Base-by-base conservation (phyloP, 1,140 invertebrate genomes). In the Cylas formicarius region DNA sequence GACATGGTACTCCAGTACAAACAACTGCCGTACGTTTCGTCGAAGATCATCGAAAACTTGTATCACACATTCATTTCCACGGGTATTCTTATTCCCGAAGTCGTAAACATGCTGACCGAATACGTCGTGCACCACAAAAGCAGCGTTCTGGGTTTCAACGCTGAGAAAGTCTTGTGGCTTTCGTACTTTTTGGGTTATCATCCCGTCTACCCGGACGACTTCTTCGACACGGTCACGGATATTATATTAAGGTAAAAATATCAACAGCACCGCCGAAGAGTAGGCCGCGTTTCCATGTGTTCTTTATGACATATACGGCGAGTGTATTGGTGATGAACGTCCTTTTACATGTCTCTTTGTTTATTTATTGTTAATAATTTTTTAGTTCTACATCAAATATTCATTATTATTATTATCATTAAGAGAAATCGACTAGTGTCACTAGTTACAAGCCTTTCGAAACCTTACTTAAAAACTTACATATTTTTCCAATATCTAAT, bases 141-240 rank as follows among this genome's bases (percentile, higher is more conserved):
- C 3, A 53, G 61, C 48, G 45, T 74, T 11, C 53, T 66, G 1
- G 71, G 67, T 4, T 69, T 70, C 29, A 70, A 67, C 26, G 68
- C 65, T 7, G 69, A 71, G 45, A 72, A 69, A 55, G 54, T 74
- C 2, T 37, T 72, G 4, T 63, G 55, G n/a, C 62, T 69, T 26
- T 62, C 65, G 22, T 75, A 69, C 44, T 60, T 59, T 33, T 41
- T 72, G 6, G 72, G 70, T 17, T 72, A 72, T 48, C 52, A 59
- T 6, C 69, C 70, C 8, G 53, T 60, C n/a, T 56, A 62, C 5
- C 36, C 41, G 2, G 50, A 63, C 6, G 37, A 60, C n/a, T 56
- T 72, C 33, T 57, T 70, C 38, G 37, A 50, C 33, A 55, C 46
- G 1, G 52, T 53, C 16, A 46, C 44, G 16, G 47, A 65, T 44